Base-by-base conservation (phyloP, 23 tunicate genomes). In the Botrylloides violaceus region DNA sequence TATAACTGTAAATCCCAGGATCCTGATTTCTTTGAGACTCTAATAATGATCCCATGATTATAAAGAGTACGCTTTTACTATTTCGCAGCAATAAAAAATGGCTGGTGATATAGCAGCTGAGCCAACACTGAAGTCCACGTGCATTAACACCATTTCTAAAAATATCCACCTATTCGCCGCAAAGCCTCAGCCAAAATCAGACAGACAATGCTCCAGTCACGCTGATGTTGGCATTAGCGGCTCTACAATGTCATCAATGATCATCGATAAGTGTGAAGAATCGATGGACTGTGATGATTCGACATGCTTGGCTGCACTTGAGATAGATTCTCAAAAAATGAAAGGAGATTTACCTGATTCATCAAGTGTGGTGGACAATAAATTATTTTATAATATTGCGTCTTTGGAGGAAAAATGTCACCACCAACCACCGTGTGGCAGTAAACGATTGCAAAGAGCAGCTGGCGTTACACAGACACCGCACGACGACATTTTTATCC, bases 401-500 rank as follows among this genome's bases (percentile, higher is more conserved):
- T 68, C 74, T 9, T 43, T 68, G 2, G 58, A 68, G 37, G 37
- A 32, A 43, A 39, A 68, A 43, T 68, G 74, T 43, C 23, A 18
- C 0, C 74, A 68, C 57, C 32, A 68, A 0, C 74, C 74, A 43
- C 74, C 74, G 37, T 68, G 74, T 26, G 74, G 74, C 36, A 68
- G 56, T n/a, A 37, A 23, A 68, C n/a, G n/a, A n/a, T n/a, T n/a
- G n/a, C n/a, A n/a, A n/a, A n/a, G n/a, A n/a, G n/a, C n/a, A n/a
- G n/a, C n/a, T n/a, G n/a, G n/a, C n/a, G 22, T 32, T 1, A 36
- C 18, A 1, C 26, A 35, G 22, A 23, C 56, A 4, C 25, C 25
- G 0, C 74, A 38, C 15, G 19, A 19, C 29, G 39, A 1, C 1
- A 68, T 68, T 2, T 68, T 37, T 28, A 39, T 68, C 1, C 74